Base-by-base conservation (phyloP, 53 echinoderm and acorn worm genomes). In the Pentamera pediparva region DNA sequence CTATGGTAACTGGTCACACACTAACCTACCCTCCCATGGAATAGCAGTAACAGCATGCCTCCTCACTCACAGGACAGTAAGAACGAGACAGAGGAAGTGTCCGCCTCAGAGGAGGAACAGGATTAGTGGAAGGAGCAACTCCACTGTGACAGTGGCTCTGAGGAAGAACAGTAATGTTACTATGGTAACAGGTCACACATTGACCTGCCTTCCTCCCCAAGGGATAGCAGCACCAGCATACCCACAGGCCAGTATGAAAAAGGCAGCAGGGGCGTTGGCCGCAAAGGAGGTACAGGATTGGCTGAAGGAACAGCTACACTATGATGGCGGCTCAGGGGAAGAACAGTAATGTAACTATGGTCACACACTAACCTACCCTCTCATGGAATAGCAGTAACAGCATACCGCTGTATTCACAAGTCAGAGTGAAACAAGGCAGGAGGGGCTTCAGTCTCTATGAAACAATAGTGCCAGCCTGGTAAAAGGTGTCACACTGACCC, bases 91-190 rank as follows among this genome's bases (percentile, higher is more conserved):
- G 59, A 54, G 56, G 86, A 78, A 22, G 76, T 86, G 7, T 69
- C 86, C 17, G 93, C 86, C 0, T 89, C 93, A 11, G 79, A 82
- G 32, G 93, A 93, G 34, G 93, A 89, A 5, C 86, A 89, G 52
- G 93, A 89, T 47, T 93, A 89, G 93, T 93, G 93, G 93, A 89
- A 89, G 65, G 93, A 93, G 75, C 93, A 93, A 59, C 78, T 93
- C 1, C 64, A 85, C 56, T 93, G 89, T 62, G 93, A 93, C 84
- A 93, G 93, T 53, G 93, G 89, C 3, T 89, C 89, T 6, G 93
- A 93, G 35, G 92, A 92, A 29, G n/a, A n/a, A n/a, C n/a, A n/a
- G n/a, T n/a, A n/a, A n/a, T n/a, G n/a, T n/a, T n/a, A n/a, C n/a
- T n/a, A n/a, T n/a, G n/a, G n/a, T n/a, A n/a, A n/a, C n/a, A n/a